Evolutionary conservation across 2,888 invertebrate genomes (phyloP), one percentile per base, ranked within the genome.

Genomic region (Ptilodon capucinus): DNA sequence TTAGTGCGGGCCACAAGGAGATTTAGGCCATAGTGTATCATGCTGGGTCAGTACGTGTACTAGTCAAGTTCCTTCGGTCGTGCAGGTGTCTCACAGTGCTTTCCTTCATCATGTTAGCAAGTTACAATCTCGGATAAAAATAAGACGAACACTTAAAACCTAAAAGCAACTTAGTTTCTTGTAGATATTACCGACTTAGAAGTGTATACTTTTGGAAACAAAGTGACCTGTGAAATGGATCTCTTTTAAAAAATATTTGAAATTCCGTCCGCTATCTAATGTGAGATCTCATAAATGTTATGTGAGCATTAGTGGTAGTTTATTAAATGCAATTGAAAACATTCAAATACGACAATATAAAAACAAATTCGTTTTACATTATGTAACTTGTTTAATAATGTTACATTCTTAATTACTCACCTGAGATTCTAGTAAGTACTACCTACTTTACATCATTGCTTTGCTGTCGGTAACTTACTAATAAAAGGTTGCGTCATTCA

Each of bases 401-500:
- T 56, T 48, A 60, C 51, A 59, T 64, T 68, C 64, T 71, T 72
- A 58, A 68, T 70, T 71, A 62, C 60, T 13, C 56, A 56, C 57
- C 69, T 51, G 55, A 68, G 60, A 70, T 69, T 69, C 64, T 71
- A 66, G 67, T 67, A 74, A n/a, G n/a, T n/a, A n/a, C n/a, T n/a
- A n/a, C n/a, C 65, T 68, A n/a, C n/a, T 79, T 73, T 71, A 69
- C 76, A 69, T 74, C 64, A 75, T 73, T 74, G 70, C 63, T 64
- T 67, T 71, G 74, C 66, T 72, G 67, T n/a, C n/a, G n/a, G 68
- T 80, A 77, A 74, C 71, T 78, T 69, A 76, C 75, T 78, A 79
- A 81, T 86, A 81, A 83, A 82, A 77, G 71, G 71, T 88, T 88
- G 73, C 88, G 69, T 88, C 83, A 88, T 57, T 54, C 65, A 67